These are phyloP conservation scores for Trichomycterus rosablanca DNA, from an alignment of 2,113 vertebrate species.

Conservation along the genomic window DNA sequence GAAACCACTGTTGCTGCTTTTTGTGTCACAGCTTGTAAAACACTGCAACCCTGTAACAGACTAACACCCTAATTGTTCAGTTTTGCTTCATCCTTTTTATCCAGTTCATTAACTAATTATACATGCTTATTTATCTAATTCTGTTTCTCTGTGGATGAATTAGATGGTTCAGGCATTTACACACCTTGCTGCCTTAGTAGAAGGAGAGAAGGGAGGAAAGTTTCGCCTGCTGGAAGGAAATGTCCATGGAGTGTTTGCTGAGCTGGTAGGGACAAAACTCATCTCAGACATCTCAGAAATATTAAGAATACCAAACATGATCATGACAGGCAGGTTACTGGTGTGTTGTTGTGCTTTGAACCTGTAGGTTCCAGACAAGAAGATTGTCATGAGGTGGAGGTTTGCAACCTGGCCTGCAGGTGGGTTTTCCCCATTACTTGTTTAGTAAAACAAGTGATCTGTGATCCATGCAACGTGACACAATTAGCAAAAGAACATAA, in stretches of 20 bases:
- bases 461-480: too few species aligned
- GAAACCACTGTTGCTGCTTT: too few species aligned
- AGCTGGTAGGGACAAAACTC: conserved; percentile 63
- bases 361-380: conserved; percentile 72
- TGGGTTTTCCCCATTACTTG: conserved; percentile 52
- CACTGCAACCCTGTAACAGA: too few species aligned
- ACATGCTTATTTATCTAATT: too few species aligned
- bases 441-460: neutral
- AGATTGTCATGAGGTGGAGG: conserved; percentile 83
- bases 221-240: conserved; percentile 79
- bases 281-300: neutral
- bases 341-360: neutral
- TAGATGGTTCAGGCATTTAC: conserved; percentile 84
- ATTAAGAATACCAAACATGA: neutral
- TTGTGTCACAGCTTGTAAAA: too few species aligned
- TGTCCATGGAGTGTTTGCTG: conserved; percentile 77
- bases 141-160: too few species aligned
- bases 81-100: too few species aligned
- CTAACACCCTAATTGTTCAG: too few species aligned
- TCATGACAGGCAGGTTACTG: neutral
- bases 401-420: conserved; percentile 84
- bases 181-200: conserved; percentile 70
- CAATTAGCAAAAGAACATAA: too few species aligned
- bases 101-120: too few species aligned
- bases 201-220: conserved; percentile 76